These are phyloP conservation scores for Drosophila paracracens DNA, from an alignment of 2,888 invertebrate species.

Conservation along the genomic window DNA sequence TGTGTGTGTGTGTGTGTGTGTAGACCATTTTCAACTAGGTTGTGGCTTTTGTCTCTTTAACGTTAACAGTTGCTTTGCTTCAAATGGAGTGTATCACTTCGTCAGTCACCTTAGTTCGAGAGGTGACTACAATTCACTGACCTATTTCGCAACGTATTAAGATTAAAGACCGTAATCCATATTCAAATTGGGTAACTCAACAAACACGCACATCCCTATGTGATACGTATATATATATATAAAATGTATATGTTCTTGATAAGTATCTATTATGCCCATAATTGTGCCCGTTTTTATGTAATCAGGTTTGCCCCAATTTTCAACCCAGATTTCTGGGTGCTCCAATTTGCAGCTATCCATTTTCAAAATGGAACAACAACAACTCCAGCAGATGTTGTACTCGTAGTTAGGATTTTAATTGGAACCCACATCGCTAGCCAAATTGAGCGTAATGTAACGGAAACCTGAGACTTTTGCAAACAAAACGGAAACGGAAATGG, in stretches of 20 bases:
- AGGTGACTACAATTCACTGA: accelerated
- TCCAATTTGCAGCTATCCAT: neutral
- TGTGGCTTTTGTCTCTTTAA: slow-evolving; percentile 65
- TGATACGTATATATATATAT: neutral
- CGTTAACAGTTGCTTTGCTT: slow-evolving; percentile 50
- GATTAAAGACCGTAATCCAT: neutral
- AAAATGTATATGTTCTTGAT: no score
- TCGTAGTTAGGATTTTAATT: neutral
- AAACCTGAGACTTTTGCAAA: no score
- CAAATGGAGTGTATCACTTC: slow-evolving; percentile 47
- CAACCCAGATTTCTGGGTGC: neutral
- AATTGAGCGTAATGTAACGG: neutral
- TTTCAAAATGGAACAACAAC: neutral
- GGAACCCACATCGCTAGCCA: neutral
- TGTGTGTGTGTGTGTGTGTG: slow-evolving; percentile 5
- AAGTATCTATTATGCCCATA: neutral
- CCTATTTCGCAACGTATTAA: neutral
- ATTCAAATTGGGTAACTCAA: neutral
- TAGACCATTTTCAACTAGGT: slow-evolving; percentile 30
- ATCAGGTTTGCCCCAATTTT: neutral
- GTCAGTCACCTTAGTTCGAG: slow-evolving; percentile 1
- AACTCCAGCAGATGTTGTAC: neutral
- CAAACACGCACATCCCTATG: neutral
- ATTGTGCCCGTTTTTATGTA: neutral
- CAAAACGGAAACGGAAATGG: neutral